Evolutionary conservation across 2,113 vertebrate genomes (phyloP).

Genomic region (Microtus montanus): DNA sequence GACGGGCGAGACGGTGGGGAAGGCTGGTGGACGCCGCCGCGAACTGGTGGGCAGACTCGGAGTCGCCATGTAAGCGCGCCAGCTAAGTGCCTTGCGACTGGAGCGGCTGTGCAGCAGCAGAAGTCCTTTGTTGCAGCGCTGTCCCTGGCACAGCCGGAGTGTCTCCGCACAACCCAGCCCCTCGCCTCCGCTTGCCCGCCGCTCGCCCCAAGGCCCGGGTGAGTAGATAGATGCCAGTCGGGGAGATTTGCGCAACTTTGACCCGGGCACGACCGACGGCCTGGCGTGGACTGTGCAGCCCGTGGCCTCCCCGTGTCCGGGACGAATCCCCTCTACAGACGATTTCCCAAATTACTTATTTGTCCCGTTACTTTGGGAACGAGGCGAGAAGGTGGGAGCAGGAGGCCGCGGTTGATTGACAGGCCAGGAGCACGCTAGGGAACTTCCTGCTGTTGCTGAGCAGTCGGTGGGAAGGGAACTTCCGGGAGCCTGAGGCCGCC

Average conservation of each 20-base stretch:
- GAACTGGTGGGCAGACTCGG: slow-evolving; percentile 81
- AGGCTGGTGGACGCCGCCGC: slow-evolving; percentile 81
- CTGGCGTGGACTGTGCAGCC: slow-evolving; percentile 58
- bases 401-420: slow-evolving; percentile 80
- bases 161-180: slow-evolving; percentile 73
- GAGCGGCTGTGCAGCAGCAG: slow-evolving; percentile 81
- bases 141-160: slow-evolving; percentile 77
- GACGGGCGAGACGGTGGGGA: slow-evolving; percentile 80
- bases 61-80: slow-evolving; percentile 83
- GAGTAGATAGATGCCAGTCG: slow-evolving; percentile 66
- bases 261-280: slow-evolving; percentile 27
- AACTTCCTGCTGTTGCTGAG: slow-evolving; percentile 64
- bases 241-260: slow-evolving; percentile 77
- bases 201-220: slow-evolving; percentile 63
- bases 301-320: neutral
- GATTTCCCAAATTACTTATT: slow-evolving; percentile 70
- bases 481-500: slow-evolving; percentile 74
- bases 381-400: slow-evolving; percentile 65
- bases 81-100: slow-evolving; percentile 81
- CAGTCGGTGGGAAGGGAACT: slow-evolving; percentile 68
- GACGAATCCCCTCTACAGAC: neutral
- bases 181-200: slow-evolving; percentile 37
- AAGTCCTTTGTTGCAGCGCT: slow-evolving; percentile 83
- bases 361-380: slow-evolving; percentile 60
- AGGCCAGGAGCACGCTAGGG: slow-evolving; percentile 71